Base-by-base conservation (phyloP, 2,113 vertebrate genomes). In the Ceyx margarethae region DNA sequence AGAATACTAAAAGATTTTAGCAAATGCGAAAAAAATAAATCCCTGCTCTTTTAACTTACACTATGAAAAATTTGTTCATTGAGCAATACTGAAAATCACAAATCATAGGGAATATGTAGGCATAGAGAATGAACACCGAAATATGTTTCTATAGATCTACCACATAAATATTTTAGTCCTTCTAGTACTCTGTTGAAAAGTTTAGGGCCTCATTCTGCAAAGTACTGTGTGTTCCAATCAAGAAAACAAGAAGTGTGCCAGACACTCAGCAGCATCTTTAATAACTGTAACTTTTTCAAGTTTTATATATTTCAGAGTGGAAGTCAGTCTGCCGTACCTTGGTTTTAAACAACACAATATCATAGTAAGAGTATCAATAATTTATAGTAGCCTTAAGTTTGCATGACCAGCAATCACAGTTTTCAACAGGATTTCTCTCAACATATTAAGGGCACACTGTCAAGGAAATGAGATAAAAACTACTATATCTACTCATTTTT, bases 361-460 rank as follows among this genome's bases (percentile, higher is more conserved):
- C 48, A 75, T 11, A 67, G 15, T 28, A 91, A 21, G 22, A 75
- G 14, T 26, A 81, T n/a, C 50, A 58, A 8, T 78, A 68, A 81
- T 58, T 92, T 65, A 26, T 23, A 73, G 75, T 12, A 69, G 66
- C 18, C 51, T 72, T 62, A 50, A n/a, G 9, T 81, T 79, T 73
- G 62, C 37, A 81, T 37, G 62, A 91, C 14, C 58, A 76, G 43
- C 10, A 5, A 76, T 45, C n/a, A 65, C 35, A 21, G 0, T 68
- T 93, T 85, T 62, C 48, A 40, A 76, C 10, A 46, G 46, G 58
- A 43, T 42, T 91, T 89, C 66, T 82, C 42, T 84, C 54, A 85
- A 22, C 31, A 11, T 76, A 89, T 95, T 96, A 94, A 96, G 91
- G 91, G 96, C 92, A 95, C 96, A 95, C 92, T 96, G 94, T 92